A percentile compares a stretch with the other conserved stretches of the same genome.
phyloP scores from a whole-genome alignment of 1,140 invertebrate species.

The Leptinotarsa texana region DNA sequence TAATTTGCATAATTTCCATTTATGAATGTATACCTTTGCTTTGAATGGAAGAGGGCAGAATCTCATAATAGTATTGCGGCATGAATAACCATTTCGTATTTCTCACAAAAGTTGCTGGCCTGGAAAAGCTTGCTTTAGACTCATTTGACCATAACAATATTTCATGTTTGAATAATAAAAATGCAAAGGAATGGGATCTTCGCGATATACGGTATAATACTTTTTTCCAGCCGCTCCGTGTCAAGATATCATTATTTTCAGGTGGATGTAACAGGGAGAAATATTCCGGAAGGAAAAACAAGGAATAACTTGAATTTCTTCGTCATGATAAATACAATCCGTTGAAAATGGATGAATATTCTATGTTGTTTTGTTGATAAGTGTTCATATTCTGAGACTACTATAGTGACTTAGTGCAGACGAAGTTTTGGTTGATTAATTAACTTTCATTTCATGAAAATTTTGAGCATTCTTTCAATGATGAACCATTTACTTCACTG shows the following conservation, averaged over 20 bases:
- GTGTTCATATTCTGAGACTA: too few relatives aligned
- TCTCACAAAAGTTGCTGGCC: not conserved
- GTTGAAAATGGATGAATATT: too few relatives aligned
- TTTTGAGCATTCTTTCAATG: too few relatives aligned
- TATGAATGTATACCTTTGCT: constrained; percentile 4
- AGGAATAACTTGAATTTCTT: too few relatives aligned
- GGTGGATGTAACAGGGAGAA: too few relatives aligned
- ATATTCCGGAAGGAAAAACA: too few relatives aligned
- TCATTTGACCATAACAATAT: constrained; percentile 1
- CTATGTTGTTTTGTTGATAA: too few relatives aligned
- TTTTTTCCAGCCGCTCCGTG: not conserved
- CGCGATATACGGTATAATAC: not conserved
- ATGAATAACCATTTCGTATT: constrained; percentile 4
- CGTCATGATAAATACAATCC: too few relatives aligned
- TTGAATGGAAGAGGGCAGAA: not conserved
- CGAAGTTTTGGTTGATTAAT: too few relatives aligned
- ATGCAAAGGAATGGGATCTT: not conserved
- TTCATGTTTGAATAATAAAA: constrained; percentile 3
- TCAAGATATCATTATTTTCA: not conserved
- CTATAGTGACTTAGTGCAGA: too few relatives aligned
- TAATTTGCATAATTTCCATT: constrained; percentile 9
- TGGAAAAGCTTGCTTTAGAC: constrained; percentile 2
- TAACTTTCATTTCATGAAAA: too few relatives aligned
- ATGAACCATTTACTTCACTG: too few relatives aligned
- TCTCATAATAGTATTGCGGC: constrained; percentile 2